These are phyloP conservation scores for Oryzaephilus surinamensis DNA, from an alignment of 1,140 invertebrate genomes.

Conservation along the genomic window DNA sequence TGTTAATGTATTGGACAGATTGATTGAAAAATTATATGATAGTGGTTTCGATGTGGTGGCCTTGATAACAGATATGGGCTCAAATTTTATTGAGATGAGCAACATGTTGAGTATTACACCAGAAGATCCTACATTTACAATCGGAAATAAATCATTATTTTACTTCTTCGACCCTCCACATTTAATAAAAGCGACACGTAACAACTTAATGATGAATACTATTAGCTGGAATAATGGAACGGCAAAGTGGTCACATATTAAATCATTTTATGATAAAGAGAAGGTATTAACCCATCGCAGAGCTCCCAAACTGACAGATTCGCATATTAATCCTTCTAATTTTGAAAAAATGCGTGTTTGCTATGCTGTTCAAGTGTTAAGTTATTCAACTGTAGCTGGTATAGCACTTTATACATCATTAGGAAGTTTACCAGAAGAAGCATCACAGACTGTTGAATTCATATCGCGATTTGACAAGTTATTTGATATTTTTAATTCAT, in stretches of 20 bases:
- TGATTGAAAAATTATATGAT: constrained; percentile 13
- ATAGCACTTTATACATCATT: constrained; percentile 18
- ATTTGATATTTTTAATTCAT: constrained; percentile 21
- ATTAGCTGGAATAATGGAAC: constrained; percentile 4
- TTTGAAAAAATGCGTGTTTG: constrained; percentile 30
- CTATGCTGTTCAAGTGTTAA: constrained; percentile 26
- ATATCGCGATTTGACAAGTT: constrained; percentile 17
- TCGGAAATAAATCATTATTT: constrained; percentile 11
- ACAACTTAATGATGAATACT: constrained; percentile 18
- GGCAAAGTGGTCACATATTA: constrained; percentile 1
- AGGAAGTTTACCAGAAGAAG: constrained; percentile 12
- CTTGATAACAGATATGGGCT: no score
- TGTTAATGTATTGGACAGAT: no score
- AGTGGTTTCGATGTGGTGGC: constrained; percentile 19
- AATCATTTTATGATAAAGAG: constrained; percentile 11
- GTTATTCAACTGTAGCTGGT: constrained; percentile 19
- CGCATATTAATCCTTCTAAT: constrained; percentile 26
- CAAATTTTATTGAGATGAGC: constrained; percentile 17
- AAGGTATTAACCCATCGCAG: constrained; percentile 13
- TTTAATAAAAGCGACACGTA: constrained; percentile 19
- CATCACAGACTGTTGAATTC: constrained; percentile 11
- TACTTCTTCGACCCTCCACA: constrained; percentile 23
- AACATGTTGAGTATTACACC: constrained; percentile 15
- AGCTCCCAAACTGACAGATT: constrained; percentile 20
- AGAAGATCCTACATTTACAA: constrained; percentile 17